phyloP scores from a whole-genome alignment of 2,113 vertebrate species.

The Struthio camelus region DNA sequence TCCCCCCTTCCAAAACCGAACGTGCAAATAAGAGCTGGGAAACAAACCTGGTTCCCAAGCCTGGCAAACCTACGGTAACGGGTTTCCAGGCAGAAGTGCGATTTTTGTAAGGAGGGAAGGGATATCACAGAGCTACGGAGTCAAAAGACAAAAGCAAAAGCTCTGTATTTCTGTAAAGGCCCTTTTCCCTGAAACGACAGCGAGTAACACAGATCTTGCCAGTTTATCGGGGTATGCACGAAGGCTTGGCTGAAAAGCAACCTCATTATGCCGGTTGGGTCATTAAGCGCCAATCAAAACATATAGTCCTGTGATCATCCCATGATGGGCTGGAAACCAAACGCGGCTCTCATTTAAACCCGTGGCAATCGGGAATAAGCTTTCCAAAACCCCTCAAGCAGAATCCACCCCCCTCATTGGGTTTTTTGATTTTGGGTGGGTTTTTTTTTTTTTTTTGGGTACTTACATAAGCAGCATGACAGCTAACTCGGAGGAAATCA shows the following conservation, averaged over 20 bases:
- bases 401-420: not conserved
- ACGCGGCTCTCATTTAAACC: slow-evolving; percentile 15
- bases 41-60: not conserved
- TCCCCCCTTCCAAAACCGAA: not conserved
- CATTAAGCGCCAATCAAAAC: not conserved
- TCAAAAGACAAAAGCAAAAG: not conserved
- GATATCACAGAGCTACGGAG: not conserved
- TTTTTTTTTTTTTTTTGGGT: not conserved
- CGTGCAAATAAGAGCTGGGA: not conserved
- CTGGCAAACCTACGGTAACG: not conserved
- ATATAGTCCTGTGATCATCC: slow-evolving; percentile 17
- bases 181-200: not conserved
- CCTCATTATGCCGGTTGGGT: slow-evolving; percentile 33
- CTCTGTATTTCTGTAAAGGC: not conserved
- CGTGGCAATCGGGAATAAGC: slow-evolving; percentile 2
- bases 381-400: not conserved
- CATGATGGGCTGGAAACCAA: not conserved
- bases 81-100: not conserved
- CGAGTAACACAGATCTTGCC: not conserved
- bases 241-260: slow-evolving; percentile 25
- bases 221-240: not conserved
- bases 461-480: slow-evolving; percentile 56
- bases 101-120: not conserved
- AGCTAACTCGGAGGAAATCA: slow-evolving; percentile 64
- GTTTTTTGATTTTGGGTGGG: no score